Evolutionary conservation across 2,113 vertebrate genomes (phyloP), one percentile per base, ranked within the genome.

Genomic region (Murina feae): DNA sequence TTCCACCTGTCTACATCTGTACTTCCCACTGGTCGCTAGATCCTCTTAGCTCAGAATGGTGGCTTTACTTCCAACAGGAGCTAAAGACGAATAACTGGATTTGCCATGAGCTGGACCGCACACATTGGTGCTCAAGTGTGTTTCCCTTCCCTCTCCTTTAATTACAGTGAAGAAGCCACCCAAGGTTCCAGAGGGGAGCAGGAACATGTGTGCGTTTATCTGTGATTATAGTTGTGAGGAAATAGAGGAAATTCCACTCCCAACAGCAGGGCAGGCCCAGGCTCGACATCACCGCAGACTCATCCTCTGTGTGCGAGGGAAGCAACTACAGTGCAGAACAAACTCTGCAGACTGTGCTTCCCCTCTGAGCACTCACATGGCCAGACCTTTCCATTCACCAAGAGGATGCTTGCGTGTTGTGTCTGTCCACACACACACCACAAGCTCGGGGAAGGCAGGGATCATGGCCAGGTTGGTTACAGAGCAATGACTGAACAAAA

Each of bases 181-280:
- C 16, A 6, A 66, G 51, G 51, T 28, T 72, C 44, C 37, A 32
- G 74, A 1, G 39, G 87, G 55, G 4, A 12, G 28, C 1, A 1
- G 1, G 58, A 37, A 17, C 32, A 35, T 6, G 30, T 1, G 47
- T 10, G 32, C 1, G 0, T 84, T 82, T 85, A 85, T 72, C 32
- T 75, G 55, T 17, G 4, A 35, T 71, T 87, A 74, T 47, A 86
- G 55, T 21, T 37, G 16, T 85, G 58, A 85, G 74, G 88, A 94
- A 93, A 91, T 84, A 16, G 82, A 86, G 83, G 86, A 95, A 92
- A 94, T 53, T 37, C 93, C 49, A 84, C 72, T 93, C 71, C 18
- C 68, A 21, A 28, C 0, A 0, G 93, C 84, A 75, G n/a, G 80
- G 90, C 87, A 85, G 80, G 92, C 60, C 91, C 53, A 60, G 94